Evolutionary conservation across 2,888 invertebrate genomes (phyloP).

Genomic region (Halictus quadricinctus): DNA sequence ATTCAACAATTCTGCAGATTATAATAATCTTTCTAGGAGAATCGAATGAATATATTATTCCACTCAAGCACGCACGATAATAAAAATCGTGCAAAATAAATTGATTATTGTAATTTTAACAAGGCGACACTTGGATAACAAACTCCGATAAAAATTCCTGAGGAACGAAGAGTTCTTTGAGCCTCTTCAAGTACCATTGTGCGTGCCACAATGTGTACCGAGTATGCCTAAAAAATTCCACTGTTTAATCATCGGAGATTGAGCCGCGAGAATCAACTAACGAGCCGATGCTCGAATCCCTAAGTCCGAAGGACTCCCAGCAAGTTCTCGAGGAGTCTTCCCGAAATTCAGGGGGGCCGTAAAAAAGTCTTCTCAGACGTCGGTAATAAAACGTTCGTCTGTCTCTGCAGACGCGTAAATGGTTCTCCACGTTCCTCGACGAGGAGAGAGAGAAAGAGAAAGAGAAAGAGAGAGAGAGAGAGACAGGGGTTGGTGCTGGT

Average conservation of each 20-base stretch:
- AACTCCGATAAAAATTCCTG: too few species aligned
- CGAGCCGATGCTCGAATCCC: background rate
- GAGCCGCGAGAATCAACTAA: background rate
- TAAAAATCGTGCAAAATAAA: too few species aligned
- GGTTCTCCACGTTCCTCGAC: constrained; percentile 26
- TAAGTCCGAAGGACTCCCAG: background rate
- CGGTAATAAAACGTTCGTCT: constrained; percentile 63
- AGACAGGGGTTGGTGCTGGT: background rate
- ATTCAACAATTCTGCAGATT: too few species aligned
- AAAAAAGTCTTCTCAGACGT: constrained; percentile 54
- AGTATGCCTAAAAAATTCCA: background rate
- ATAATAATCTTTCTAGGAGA: too few species aligned
- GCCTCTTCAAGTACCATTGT: background rate
- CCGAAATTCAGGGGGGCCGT: constrained; percentile 29
- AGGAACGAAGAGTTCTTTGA: background rate
- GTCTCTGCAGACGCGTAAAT: constrained; percentile 59
- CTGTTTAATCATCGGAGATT: background rate
- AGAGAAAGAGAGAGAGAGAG: background rate
- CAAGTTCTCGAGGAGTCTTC: background rate
- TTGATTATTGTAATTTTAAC: too few species aligned
- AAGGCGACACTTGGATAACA: too few species aligned
- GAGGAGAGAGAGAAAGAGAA: background rate
- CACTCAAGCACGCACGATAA: too few species aligned
- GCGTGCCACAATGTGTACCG: background rate
- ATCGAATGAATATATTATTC: too few species aligned